These are phyloP conservation scores for Drosophila triauraria DNA, from an alignment of 1,140 invertebrate species.

Conservation along the genomic window DNA sequence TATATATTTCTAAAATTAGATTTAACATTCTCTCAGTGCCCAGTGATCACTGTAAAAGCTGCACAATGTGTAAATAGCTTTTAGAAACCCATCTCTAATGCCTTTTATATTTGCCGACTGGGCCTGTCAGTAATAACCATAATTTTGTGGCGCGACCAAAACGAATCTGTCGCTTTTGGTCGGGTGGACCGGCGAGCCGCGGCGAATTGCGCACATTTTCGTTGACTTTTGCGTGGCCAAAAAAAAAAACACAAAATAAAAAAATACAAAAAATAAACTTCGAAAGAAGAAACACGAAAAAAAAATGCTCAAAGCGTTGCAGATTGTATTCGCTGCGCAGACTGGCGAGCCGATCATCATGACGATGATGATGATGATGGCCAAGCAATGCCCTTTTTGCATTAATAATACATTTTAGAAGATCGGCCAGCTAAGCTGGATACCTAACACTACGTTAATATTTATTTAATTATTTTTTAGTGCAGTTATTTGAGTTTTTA, in stretches of 20 bases:
- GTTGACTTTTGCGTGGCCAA: conserved; percentile 49
- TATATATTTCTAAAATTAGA: background rate
- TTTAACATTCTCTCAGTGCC: background rate
- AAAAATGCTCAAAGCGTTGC: conserved; percentile 78
- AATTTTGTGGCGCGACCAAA: conserved; percentile 42
- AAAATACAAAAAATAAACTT: conserved; percentile 14
- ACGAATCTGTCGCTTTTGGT: conserved; percentile 49
- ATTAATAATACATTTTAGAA: conserved; percentile 79
- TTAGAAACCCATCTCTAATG: background rate
- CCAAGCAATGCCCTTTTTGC: conserved; percentile 63
- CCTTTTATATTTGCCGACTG: conserved; percentile 18
- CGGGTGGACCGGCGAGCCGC: conserved; percentile 52
- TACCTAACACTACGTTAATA: no score
- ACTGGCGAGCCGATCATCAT: conserved; percentile 26
- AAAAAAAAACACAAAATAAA: conserved; percentile 6
- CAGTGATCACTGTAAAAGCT: background rate
- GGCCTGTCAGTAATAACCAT: conserved; percentile 21
- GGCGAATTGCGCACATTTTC: conserved; percentile 60
- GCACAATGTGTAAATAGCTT: no score
- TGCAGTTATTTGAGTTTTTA: background rate
- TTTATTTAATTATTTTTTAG: no score
- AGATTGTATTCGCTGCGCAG: conserved; percentile 79
- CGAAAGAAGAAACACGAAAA: conserved; percentile 24
- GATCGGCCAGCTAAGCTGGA: conserved; percentile 44
- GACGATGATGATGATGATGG: conserved; percentile 25